Evolutionary conservation across 2,113 vertebrate species (phyloP), one percentile per base, ranked within the genome.

Genomic region (Tupaia chinensis): DNA sequence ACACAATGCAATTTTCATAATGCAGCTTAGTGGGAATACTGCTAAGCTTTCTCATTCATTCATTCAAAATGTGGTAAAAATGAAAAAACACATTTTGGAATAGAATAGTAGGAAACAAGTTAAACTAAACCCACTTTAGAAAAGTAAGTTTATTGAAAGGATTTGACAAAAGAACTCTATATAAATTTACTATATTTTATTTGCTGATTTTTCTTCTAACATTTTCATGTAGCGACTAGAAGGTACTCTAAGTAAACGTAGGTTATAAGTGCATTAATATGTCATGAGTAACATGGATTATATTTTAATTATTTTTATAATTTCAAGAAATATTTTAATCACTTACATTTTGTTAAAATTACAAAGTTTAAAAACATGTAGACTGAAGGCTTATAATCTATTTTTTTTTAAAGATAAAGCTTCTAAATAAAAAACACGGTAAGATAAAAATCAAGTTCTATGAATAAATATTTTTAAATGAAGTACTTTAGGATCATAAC

Each of bases 381-480:
- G 20, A 90, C 44, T 63, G 66, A 85, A 56, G 23, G 25, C 88
- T 91, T 91, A 76, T 90, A 79, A 95, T 88, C 23, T 88, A 65
- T 44, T 95, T 97, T 44, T 44, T 93, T 96, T 68, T 34, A 95
- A 97, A 91, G n/a, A 68, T 32, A 96, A 95, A 93, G 60, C 66
- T 69, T 91, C 79, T 96, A 96, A 95, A 95, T 87, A 3, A 93
- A 86, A 94, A 94, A 83, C n/a, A 93, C 56, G 44, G 27, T 74
- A 93, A 91, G 78, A 87, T 69, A 97, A 97, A 76, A 82, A 77
- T 89, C 89, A 81, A 97, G 68, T 96, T 82, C 92, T 94, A 82
- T 29, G 94, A 95, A 95, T 95, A 96, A 98, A 95, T 97, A 96
- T 94, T 97, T 96, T 95, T 27, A 96, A 97, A 87, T 79, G 79